These are phyloP conservation scores for Tachina lurida DNA, from an alignment of 2,888 invertebrate species.

Conservation along the genomic window DNA sequence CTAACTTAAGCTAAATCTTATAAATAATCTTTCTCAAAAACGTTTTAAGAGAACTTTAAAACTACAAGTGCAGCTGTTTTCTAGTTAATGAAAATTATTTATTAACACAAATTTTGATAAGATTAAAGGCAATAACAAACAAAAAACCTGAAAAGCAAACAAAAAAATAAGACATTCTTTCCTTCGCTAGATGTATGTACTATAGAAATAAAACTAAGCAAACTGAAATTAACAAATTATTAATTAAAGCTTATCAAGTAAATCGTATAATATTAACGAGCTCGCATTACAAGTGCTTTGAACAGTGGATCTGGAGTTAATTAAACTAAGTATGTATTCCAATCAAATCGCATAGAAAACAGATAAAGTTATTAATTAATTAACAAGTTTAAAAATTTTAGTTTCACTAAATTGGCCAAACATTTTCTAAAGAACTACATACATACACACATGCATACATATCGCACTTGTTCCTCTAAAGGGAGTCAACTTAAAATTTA, in stretches of 20 bases:
- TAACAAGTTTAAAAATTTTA: too few species aligned
- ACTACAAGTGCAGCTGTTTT: constrained; percentile 20
- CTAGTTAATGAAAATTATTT: not conserved
- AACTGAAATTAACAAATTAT: not conserved
- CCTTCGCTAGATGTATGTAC: not conserved
- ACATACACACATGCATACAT: too few species aligned
- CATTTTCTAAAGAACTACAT: too few species aligned
- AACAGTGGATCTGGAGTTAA: too few species aligned
- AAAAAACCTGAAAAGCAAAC: not conserved
- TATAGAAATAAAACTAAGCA: too few species aligned
- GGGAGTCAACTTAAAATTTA: too few species aligned
- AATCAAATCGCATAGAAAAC: too few species aligned
- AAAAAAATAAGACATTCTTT: not conserved
- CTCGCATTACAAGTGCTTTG: too few species aligned
- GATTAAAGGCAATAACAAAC: not conserved
- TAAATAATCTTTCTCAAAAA: not conserved
- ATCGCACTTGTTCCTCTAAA: too few species aligned
- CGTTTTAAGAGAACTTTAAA: not conserved
- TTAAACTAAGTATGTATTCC: not conserved
- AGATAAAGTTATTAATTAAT: too few species aligned
- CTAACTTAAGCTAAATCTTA: not conserved
- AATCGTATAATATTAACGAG: too few species aligned
- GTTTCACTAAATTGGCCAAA: too few species aligned
- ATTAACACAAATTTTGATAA: constrained; percentile 10
- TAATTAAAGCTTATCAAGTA: not conserved